Percentiles rank a stretch among this genome's conserved stretches.
phyloP scores from a whole-genome alignment of 2,797 vertebrate species.

The Chloroceryle amazona region DNA sequence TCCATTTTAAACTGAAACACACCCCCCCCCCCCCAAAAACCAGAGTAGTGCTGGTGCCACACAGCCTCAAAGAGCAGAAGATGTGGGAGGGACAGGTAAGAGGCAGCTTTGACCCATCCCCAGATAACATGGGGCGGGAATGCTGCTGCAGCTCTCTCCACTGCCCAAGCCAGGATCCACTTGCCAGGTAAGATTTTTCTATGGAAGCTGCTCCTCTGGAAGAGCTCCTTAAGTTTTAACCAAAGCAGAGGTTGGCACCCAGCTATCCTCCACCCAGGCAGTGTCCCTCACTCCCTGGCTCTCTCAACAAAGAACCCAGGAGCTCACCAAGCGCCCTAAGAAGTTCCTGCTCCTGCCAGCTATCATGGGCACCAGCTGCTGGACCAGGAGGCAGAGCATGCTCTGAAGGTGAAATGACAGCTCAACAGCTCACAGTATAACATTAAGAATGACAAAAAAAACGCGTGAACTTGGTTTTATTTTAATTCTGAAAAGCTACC shows the following conservation, averaged over 20 bases:
- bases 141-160: rapidly evolving
- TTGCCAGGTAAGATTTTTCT: neutral
- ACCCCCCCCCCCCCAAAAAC: no score
- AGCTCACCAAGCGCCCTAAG: neutral
- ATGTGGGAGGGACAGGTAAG: neutral
- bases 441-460: neutral
- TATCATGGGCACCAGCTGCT: neutral
- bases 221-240: neutral
- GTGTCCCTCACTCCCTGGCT: rapidly evolving
- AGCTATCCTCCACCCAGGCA: neutral
- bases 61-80: neutral
- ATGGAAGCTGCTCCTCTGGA: neutral
- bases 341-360: neutral
- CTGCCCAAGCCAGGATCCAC: neutral
- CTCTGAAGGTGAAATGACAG: neutral
- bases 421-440: neutral
- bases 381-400: rapidly evolving
- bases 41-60: neutral
- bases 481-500: neutral
- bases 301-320: rapidly evolving
- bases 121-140: neutral
- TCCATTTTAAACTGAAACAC: neutral
- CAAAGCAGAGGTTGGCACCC: rapidly evolving
- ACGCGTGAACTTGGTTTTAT: neutral
- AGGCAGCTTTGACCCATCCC: neutral